Percentiles rank a stretch among this genome's conserved stretches.
Evolutionary conservation across 1,140 invertebrate genomes (phyloP).

Genomic region (Dysdera silvatica): DNA sequence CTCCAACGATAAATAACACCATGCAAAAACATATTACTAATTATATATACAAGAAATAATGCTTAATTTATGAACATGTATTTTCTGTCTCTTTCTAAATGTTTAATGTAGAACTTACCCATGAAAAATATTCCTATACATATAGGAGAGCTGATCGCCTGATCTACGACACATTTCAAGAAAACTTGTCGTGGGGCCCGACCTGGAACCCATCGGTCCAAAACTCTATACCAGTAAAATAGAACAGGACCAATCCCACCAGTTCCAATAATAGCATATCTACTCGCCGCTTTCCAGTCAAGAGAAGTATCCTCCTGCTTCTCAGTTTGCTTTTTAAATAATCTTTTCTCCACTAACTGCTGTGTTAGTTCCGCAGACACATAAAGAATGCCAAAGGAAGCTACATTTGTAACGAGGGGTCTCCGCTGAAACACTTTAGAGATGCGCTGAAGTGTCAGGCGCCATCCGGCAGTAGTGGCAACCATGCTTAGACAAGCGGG

Average conservation of each 20-base stretch:
- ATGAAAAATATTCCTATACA: conserved; percentile 61
- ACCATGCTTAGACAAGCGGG: too few species aligned
- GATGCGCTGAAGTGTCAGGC: too few species aligned
- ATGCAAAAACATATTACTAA: neutral
- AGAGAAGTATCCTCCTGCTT: conserved; percentile 1
- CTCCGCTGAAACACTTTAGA: conserved; percentile 44
- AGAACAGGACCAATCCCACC: conserved; percentile 53
- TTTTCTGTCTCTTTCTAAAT: neutral
- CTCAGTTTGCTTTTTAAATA: neutral
- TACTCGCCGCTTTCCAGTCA: conserved; percentile 41
- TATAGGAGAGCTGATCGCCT: conserved; percentile 64
- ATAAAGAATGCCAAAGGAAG: conserved; percentile 66
- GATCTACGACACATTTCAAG: conserved; percentile 65
- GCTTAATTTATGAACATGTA: neutral
- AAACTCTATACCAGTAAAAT: conserved; percentile 63
- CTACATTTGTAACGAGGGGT: conserved; percentile 62
- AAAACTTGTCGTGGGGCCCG: conserved; percentile 54
- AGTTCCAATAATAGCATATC: conserved; percentile 56
- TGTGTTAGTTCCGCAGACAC: conserved; percentile 67
- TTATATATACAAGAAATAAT: conserved; percentile 14
- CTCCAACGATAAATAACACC: neutral
- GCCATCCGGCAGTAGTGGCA: too few species aligned
- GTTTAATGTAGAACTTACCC: conserved; percentile 47
- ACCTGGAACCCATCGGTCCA: conserved; percentile 61
- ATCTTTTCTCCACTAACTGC: conserved; percentile 55